A percentile compares a stretch with the other conserved stretches of the same genome.
Evolutionary conservation across 2,113 vertebrate species (phyloP).

Genomic region (Cryptotis parvus): DNA sequence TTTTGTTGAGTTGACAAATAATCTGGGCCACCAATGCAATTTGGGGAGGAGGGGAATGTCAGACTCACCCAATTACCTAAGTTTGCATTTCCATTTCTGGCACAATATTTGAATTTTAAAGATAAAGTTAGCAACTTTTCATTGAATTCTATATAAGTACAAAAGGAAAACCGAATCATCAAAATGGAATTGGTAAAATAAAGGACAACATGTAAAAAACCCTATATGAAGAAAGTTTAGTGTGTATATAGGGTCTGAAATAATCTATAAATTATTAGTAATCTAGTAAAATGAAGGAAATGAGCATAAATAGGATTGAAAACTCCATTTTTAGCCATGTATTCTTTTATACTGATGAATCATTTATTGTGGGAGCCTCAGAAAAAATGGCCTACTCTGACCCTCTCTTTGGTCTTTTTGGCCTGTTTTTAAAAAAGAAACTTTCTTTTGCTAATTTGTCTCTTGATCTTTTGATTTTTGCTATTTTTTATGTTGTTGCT

Average conservation of each 20-base stretch:
- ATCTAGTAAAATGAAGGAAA: background rate
- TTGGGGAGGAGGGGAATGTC: background rate
- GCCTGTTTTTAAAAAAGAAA: too few species aligned
- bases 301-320: background rate
- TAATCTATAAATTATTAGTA: background rate
- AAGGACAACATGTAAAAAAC: background rate
- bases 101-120: conserved; percentile 29
- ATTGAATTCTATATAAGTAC: background rate
- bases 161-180: background rate
- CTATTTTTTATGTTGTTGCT: too few species aligned
- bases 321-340: too few species aligned
- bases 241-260: background rate
- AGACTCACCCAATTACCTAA: background rate
- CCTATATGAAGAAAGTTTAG: conserved; percentile 21
- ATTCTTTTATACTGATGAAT: too few species aligned
- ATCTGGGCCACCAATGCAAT: background rate
- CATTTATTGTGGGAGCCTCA: too few species aligned
- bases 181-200: background rate
- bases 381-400: too few species aligned
- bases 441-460: too few species aligned
- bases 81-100: background rate
- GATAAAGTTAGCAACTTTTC: background rate
- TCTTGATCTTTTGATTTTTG: too few species aligned
- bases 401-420: too few species aligned
- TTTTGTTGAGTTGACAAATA: background rate